A percentile compares a stretch with the other conserved stretches of the same genome.
Conservation (phyloP, 2,888 invertebrate species). For the Orchestes rusci region DNA sequence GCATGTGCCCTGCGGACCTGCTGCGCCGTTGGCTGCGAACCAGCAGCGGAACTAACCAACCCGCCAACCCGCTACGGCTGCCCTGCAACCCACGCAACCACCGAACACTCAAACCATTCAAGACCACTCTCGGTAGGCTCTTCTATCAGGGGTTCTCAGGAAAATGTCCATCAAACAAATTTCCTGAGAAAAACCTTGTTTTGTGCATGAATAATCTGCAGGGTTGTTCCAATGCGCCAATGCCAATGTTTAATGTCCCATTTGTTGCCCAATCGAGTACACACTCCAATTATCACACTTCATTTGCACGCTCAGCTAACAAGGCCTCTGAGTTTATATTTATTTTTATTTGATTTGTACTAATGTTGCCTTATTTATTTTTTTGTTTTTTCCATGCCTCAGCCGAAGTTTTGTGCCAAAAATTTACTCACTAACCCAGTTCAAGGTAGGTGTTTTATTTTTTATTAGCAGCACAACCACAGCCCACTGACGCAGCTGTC, state of each 20-base stretch:
- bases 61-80: constrained; percentile 30
- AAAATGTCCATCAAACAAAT: constrained; percentile 34
- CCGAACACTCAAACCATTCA: constrained; percentile 25
- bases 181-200: no score
- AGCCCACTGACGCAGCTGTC: not conserved
- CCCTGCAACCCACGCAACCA: constrained; percentile 14
- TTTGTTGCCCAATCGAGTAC: no score
- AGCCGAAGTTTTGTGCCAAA: constrained; percentile 43
- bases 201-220: no score
- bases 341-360: constrained; percentile 44
- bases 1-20: constrained; percentile 64
- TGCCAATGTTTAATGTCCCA: no score
- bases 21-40: constrained; percentile 26
- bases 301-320: constrained; percentile 19
- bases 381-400: constrained; percentile 38
- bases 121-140: no score
- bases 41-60: constrained; percentile 39
- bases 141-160: constrained; percentile 3
- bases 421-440: constrained; percentile 35
- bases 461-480: not conserved
- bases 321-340: no score
- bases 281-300: no score
- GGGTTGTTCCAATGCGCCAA: no score
- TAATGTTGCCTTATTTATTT: constrained; percentile 39
- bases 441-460: constrained; percentile 37